phyloP scores from a whole-genome alignment of 2,113 vertebrate species.

The Arizona elegans region DNA sequence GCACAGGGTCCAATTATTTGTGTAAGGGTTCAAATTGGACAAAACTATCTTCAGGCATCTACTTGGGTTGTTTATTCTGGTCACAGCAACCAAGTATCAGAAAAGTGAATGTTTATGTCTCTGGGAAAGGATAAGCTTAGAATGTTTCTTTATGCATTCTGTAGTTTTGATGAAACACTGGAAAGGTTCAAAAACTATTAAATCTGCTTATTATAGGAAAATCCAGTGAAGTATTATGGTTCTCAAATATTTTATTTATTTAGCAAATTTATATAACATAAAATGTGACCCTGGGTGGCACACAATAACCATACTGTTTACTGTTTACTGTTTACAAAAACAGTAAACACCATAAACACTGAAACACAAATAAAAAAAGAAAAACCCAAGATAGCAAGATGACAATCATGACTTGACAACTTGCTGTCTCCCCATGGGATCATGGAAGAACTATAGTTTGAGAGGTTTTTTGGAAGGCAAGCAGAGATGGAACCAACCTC shows the following conservation, averaged over 20 bases:
- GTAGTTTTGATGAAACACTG: not conserved
- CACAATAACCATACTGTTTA: too few relatives aligned
- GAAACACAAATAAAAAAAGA: not conserved
- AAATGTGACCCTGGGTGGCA: not conserved
- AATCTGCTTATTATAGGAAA: not conserved
- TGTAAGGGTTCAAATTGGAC: not conserved
- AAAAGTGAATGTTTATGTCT: constrained; percentile 9
- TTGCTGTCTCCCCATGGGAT: not conserved
- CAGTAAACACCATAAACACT: not conserved
- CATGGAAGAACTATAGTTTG: not conserved
- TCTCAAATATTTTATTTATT: not conserved
- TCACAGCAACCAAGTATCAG: not conserved
- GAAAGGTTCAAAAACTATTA: too few relatives aligned
- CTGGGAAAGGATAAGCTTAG: not conserved
- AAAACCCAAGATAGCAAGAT: not conserved
- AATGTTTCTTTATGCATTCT: not conserved
- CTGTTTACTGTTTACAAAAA: too few relatives aligned
- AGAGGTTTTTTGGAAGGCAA: not conserved
- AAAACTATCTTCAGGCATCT: not conserved
- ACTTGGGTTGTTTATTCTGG: not conserved
- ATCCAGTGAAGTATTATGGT: not conserved
- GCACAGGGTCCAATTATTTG: not conserved
- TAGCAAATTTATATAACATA: not conserved
- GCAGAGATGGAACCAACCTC: not conserved
- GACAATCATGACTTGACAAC: not conserved